Evolutionary conservation across 2,797 vertebrate genomes (phyloP), one percentile per base, ranked within the genome.

Genomic region (Sebastes paucispinis): DNA sequence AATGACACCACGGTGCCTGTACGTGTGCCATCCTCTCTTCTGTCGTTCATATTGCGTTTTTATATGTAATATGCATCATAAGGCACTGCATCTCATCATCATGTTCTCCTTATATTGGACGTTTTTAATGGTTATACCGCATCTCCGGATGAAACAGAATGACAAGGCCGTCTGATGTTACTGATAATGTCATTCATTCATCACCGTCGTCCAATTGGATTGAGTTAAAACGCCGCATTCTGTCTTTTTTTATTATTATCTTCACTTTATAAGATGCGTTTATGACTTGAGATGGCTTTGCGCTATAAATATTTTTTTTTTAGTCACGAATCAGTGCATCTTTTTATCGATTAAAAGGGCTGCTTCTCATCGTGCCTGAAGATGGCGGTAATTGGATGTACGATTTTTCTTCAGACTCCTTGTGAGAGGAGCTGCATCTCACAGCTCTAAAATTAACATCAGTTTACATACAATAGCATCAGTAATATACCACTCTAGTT

Each of bases 331-430:
- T 87, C 85, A 78, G 34, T 78, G 73, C 67, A 65, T 91, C 80
- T 64, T 60, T 47, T 34, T n/a, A 57, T 65, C 58, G 70, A 85
- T 70, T 57, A 13, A 57, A 77, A 14, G 71, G 73, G 29, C 55
- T 84, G 58, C 29, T 86, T 92, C 88, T 80, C 73, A 12, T 77
- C 65, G 86, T 75, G 93, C 95, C 95, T 95, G 93, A 94, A 95
- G 94, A 94, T 95, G 95, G 95, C 95, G 89, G 93, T 95, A 93
- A 94, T 94, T 94, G 92, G 92, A 93, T 94, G 84, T 80, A 31
- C 50, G 71, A 84, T 87, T 78, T 87, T 78, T 82, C 73, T 75
- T 84, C 65, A 52, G 47, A 62, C 69, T 87, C 82, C 79, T 80
- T 73, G 69, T 78, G 76, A 73, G 78, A 83, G 73, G 78, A 90